A percentile compares a stretch with the other conserved stretches of the same genome.
Conservation (phyloP, 2,797 vertebrate species). For the Rhinoraja longicauda region DNA sequence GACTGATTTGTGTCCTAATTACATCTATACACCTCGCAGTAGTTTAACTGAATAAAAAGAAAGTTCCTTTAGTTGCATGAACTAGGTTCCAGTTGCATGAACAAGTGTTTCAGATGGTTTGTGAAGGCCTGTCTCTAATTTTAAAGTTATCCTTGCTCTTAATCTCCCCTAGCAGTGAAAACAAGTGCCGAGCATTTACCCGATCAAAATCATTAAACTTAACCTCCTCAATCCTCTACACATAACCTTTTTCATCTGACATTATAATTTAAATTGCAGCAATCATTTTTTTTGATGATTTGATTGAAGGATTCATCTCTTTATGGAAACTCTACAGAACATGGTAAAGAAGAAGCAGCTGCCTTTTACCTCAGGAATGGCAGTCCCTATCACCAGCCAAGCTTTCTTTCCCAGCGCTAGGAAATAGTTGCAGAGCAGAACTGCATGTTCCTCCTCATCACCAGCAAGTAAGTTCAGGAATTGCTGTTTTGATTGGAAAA, state of each 20-base stretch:
- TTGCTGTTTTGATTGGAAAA: conserved; percentile 62
- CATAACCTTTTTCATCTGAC: background rate
- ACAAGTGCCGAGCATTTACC: background rate
- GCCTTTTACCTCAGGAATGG: conserved; percentile 81
- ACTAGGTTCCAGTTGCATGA: background rate
- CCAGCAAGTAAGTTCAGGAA: conserved; percentile 88
- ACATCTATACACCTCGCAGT: no score
- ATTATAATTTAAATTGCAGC: background rate
- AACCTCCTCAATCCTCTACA: background rate
- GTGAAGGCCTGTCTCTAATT: background rate
- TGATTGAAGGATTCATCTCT: background rate
- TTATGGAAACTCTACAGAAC: background rate
- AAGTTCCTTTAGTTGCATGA: background rate
- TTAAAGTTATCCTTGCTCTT: background rate
- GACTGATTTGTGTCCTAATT: background rate
- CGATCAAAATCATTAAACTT: background rate
- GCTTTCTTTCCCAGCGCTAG: conserved; percentile 84
- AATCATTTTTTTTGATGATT: background rate
- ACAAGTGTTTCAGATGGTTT: no score
- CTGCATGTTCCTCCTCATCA: conserved; percentile 88
- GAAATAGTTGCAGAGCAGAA: conserved; percentile 91
- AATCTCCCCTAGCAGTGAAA: background rate
- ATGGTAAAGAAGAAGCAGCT: background rate
- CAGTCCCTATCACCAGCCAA: conserved; percentile 83
- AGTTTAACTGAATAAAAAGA: background rate